These are phyloP conservation scores for Kuschelorhynchus macadamiae DNA, from an alignment of 2,888 invertebrate genomes.

Conservation along the genomic window DNA sequence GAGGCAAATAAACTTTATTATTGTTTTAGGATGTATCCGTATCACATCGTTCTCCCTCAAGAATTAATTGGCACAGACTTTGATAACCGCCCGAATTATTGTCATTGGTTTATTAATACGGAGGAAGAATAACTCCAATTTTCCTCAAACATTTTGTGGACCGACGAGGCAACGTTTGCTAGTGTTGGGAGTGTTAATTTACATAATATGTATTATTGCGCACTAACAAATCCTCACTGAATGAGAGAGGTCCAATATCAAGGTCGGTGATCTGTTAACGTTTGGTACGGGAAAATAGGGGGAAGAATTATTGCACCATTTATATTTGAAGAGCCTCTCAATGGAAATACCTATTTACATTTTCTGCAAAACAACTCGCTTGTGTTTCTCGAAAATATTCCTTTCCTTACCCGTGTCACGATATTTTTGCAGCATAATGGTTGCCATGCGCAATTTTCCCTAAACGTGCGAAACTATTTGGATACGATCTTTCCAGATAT, in stretches of 20 bases:
- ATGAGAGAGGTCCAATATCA: background rate
- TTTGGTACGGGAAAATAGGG: background rate
- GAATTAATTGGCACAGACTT: background rate
- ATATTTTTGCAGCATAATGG: background rate
- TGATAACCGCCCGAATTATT: slow-evolving; percentile 2
- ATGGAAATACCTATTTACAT: background rate
- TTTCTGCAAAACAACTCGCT: background rate
- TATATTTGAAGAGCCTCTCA: background rate
- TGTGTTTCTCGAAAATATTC: background rate
- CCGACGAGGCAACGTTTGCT: slow-evolving; percentile 1
- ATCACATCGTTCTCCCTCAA: slow-evolving; percentile 1
- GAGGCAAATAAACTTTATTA: background rate
- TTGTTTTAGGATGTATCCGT: background rate
- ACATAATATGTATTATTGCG: background rate
- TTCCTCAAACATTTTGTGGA: slow-evolving; percentile 9
- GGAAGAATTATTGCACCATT: slow-evolving; percentile 7
- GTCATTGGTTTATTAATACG: slow-evolving; percentile 8
- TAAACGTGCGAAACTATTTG: slow-evolving; percentile 2
- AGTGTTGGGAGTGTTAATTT: background rate
- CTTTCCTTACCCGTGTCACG: no score
- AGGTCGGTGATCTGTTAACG: slow-evolving; percentile 1
- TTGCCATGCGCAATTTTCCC: background rate
- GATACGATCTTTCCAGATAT: background rate
- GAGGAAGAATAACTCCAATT: background rate
- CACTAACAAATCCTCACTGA: slow-evolving; percentile 4